Conservation (phyloP, 2,888 invertebrate genomes). For the Cerastis rubricosa region DNA sequence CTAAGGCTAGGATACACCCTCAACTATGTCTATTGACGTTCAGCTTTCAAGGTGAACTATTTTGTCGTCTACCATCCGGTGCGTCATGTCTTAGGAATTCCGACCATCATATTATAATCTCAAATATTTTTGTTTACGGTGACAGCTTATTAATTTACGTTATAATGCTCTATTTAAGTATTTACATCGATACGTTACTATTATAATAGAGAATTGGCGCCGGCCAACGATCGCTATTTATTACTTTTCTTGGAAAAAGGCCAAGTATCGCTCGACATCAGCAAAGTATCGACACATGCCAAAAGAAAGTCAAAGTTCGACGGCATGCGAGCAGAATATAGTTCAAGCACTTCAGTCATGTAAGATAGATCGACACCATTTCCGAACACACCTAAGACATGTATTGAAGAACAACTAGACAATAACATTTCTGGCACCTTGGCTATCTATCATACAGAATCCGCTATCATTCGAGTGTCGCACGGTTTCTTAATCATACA, state of each 20-base stretch:
- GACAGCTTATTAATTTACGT: constrained; percentile 67
- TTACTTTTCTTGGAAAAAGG: constrained; percentile 84
- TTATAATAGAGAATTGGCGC: constrained; percentile 84
- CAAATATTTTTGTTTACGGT: constrained; percentile 65
- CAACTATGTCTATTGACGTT: constrained; percentile 37
- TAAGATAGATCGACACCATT: constrained; percentile 57
- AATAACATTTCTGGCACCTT: constrained; percentile 43
- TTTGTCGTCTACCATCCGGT: constrained; percentile 31
- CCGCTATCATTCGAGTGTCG: constrained; percentile 39
- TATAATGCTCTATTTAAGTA: constrained; percentile 80
- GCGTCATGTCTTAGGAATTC: constrained; percentile 67
- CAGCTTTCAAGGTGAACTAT: constrained; percentile 60
- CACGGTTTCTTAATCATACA: constrained; percentile 32
- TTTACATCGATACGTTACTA: constrained; percentile 79
- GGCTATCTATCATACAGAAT: constrained; percentile 22
- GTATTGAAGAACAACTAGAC: constrained; percentile 19
- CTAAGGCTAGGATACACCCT: constrained; percentile 39
- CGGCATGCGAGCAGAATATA: constrained; percentile 74
- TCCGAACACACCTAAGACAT: constrained; percentile 31
- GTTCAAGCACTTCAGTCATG: constrained; percentile 58
- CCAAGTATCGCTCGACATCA: constrained; percentile 82
- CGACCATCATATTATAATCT: constrained; percentile 57
- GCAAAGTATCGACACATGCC: constrained; percentile 80
- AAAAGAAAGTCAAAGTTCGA: constrained; percentile 89
- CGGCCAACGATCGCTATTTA: constrained; percentile 85